phyloP scores from a whole-genome alignment of 2,113 vertebrate genomes.

The Nesospiza acunhae region DNA sequence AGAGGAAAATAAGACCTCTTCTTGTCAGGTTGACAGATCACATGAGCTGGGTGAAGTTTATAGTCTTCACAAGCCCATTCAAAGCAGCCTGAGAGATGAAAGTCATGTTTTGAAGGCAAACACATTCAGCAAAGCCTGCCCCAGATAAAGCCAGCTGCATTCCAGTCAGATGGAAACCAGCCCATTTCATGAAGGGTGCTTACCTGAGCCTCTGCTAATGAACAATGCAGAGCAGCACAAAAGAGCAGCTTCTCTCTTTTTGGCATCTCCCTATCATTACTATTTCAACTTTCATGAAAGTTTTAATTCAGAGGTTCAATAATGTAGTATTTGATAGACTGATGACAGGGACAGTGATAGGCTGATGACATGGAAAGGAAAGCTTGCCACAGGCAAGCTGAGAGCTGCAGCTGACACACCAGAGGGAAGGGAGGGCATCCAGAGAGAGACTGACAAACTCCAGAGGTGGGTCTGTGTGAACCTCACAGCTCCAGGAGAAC shows the following conservation, averaged over 20 bases:
- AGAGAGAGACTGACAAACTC: neutral
- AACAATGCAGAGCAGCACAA: neutral
- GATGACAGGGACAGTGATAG: neutral
- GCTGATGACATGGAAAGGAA: neutral
- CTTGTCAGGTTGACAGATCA: neutral
- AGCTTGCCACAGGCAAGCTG: neutral
- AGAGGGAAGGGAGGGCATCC: neutral
- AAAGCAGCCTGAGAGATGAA: neutral
- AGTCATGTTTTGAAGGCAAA: neutral
- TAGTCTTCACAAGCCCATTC: neutral
- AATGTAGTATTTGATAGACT: neutral
- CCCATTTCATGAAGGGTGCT: neutral
- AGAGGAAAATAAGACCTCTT: conserved; percentile 9
- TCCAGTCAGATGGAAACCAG: neutral
- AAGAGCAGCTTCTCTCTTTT: neutral
- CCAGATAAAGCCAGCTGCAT: neutral
- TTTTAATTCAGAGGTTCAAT: neutral
- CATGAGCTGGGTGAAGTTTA: neutral
- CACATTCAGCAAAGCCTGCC: neutral
- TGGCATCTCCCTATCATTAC: neutral
- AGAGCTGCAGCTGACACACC: neutral
- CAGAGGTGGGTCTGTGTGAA: neutral
- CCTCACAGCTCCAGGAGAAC: neutral
- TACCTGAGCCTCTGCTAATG: neutral
- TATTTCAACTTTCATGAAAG: neutral